phyloP scores from a whole-genome alignment of 2,113 vertebrate genomes.

The Burhinus bistriatus region DNA sequence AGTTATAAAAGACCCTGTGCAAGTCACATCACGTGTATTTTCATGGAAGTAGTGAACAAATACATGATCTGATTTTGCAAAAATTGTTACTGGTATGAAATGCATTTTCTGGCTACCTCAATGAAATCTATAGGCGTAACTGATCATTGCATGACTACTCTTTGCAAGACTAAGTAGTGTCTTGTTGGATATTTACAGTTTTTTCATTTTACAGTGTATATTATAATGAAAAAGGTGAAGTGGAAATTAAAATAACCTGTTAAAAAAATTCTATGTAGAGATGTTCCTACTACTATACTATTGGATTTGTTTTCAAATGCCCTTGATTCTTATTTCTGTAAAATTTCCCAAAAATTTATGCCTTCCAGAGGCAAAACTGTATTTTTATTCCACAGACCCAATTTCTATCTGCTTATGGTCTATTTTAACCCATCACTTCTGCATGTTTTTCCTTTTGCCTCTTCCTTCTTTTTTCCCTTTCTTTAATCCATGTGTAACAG shows the following conservation, averaged over 20 bases:
- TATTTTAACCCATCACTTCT: neutral
- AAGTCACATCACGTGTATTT: neutral
- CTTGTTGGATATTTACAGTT: neutral
- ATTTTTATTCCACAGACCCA: neutral
- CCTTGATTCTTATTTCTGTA: neutral
- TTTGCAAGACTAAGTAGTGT: neutral
- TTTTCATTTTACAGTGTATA: neutral
- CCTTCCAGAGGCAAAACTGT: neutral
- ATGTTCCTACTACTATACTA: neutral
- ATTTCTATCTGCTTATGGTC: neutral
- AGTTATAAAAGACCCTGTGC: neutral
- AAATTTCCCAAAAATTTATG: neutral
- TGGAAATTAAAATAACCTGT: neutral
- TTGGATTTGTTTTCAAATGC: neutral
- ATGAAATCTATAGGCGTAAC: neutral
- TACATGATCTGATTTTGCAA: neutral
- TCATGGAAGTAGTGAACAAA: neutral
- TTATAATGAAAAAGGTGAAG: neutral
- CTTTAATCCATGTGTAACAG: neutral
- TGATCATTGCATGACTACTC: neutral
- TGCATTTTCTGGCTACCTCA: neutral
- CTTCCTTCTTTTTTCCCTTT: neutral
- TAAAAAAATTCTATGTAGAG: neutral
- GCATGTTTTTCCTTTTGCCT: neutral
- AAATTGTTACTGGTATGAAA: neutral